Evolutionary conservation across 2,888 invertebrate species (phyloP), one percentile per base, ranked within the genome.

Genomic region (Bombylius discolor): DNA sequence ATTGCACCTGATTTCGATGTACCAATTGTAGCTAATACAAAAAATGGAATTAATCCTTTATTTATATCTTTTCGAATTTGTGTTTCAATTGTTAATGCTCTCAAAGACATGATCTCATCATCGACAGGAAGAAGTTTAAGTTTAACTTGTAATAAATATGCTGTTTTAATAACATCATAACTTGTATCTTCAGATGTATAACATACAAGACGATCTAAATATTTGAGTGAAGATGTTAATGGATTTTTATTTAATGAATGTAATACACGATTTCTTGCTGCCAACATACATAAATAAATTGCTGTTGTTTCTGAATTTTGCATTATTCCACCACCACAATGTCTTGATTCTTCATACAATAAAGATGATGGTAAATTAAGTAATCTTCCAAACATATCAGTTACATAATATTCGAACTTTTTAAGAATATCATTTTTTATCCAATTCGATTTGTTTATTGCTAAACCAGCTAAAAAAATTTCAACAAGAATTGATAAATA

Each of bases 301-400:
- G 54, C 47, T 13, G 57, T 55, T n/a, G 52, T 52, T 51, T 56
- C 58, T 34, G 57, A 52, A 45, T 50, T 49, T 3, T 87, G 86
- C 62, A 89, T 83, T 39, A 87, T 78, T 48, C 89, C 89, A 48
- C 88, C 89, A 4, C 88, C 88, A 14, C 80, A 79, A 13, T 86
- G 85, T 47, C 80, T 78, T 3, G 81, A 79, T 63, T 81, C 80
- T 66, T 84, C 84, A 32, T 56, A 51, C 2, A 90, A 76, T 66
- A 91, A 91, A 62, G 83, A 81, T 58, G 84, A 78, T 0, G 93
- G 92, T 13, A 93, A 75, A 23, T 81, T 81, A 34, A 92, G 72
- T 67, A 89, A 73, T 72, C 11, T 42, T 11, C 39, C 39, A 42
- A 42, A 42, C 4, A 42, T 42, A 42, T 42, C 39, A 1, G 6